These are phyloP conservation scores for Psophia crepitans DNA, from an alignment of 2,113 vertebrate genomes.

Conservation along the genomic window DNA sequence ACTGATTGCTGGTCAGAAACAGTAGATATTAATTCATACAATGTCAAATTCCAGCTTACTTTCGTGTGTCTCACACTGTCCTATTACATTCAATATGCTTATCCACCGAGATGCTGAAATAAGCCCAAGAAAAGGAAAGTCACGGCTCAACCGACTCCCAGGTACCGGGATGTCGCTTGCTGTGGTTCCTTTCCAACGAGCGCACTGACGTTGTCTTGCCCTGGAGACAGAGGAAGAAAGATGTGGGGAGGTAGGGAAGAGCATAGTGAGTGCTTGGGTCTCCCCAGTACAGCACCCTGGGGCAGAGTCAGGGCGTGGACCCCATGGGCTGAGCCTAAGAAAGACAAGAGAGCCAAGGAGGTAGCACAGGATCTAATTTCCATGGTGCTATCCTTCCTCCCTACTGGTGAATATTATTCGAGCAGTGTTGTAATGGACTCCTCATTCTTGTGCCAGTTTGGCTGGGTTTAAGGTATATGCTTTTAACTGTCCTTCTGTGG, in stretches of 20 bases:
- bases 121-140: background rate
- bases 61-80: background rate
- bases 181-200: background rate
- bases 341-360: background rate
- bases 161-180: accelerated
- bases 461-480: background rate
- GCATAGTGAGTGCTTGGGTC: accelerated
- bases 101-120: background rate
- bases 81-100: background rate
- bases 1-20: background rate
- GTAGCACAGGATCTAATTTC: background rate
- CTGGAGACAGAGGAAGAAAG: background rate
- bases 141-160: background rate
- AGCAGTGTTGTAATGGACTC: background rate
- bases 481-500: background rate
- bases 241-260: background rate
- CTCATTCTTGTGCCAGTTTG: background rate
- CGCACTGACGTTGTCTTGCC: background rate
- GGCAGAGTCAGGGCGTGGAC: background rate
- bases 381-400: background rate
- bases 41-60: background rate
- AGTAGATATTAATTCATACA: background rate
- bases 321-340: background rate
- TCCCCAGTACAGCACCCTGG: accelerated
- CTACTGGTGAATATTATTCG: background rate